These are phyloP conservation scores for Luscinia megarhynchos DNA, from an alignment of 2,797 vertebrate species.

Conservation along the genomic window DNA sequence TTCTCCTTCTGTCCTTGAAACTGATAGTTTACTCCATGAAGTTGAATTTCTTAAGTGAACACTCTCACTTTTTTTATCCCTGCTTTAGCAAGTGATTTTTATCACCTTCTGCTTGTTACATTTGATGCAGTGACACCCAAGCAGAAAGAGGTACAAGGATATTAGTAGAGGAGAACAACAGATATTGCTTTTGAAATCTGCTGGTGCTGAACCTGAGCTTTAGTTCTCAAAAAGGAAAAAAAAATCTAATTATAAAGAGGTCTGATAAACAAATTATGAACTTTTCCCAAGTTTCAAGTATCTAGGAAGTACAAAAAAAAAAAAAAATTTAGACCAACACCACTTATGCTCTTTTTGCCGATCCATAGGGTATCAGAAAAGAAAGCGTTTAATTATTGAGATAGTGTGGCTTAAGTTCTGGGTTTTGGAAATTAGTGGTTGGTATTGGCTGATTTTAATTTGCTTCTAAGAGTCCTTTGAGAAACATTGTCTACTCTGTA, in stretches of 20 bases:
- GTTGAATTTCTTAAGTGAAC: background rate
- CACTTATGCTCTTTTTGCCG: background rate
- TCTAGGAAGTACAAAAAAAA: background rate
- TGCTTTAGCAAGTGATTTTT: background rate
- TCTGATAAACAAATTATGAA: background rate
- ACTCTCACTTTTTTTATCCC: background rate
- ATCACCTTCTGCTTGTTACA: background rate
- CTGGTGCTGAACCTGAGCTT: background rate
- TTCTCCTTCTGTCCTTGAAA: constrained; percentile 28
- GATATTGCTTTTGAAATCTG: background rate
- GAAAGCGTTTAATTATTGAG: background rate
- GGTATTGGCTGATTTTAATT: background rate
- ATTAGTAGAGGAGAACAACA: background rate
- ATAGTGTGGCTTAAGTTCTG: background rate
- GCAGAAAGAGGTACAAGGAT: background rate
- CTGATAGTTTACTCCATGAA: background rate
- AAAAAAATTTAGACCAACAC: background rate
- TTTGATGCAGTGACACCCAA: background rate
- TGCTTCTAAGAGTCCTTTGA: background rate
- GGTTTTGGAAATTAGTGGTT: background rate
- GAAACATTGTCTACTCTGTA: background rate
- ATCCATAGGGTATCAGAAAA: background rate
- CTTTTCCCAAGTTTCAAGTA: background rate
- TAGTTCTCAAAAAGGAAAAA: background rate
- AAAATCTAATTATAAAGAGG: background rate